Base-by-base conservation (phyloP, 2,113 vertebrate genomes). In the Loxodonta africana region DNA sequence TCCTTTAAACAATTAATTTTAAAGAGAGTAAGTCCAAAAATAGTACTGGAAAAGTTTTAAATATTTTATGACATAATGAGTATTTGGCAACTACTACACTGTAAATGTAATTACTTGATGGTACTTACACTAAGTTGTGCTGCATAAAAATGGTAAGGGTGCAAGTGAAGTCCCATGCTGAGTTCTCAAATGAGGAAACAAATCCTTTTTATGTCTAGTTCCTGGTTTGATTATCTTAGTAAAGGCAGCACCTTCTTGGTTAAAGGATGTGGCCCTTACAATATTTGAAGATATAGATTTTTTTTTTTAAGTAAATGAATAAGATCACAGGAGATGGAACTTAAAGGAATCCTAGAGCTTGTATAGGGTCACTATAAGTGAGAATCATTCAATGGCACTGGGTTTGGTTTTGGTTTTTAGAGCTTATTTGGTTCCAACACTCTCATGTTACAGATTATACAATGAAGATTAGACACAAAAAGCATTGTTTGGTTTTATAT, bases 251-350 rank as follows among this genome's bases (percentile, higher is more conserved):
- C 3, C 3, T 60, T 5, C 3, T 60, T 95, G 44, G 67, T 63
- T 51, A 62, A 85, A 94, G 82, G 44, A 74, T 83, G 33, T 85
- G 23, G 30, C 30, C 11, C 51, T 77, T 85, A 88, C 18, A 83
- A 46, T 65, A 51, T 86, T 21, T 76, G 46, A 91, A 92, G 84
- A 60, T 60, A 71, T 0, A 83, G 44, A 25, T 83, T 51, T 84
- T 90, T 95, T 95, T 57, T 57, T 57, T 57, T 15, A 57, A 82
- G 44, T 63, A 76, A 86, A 69, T 67, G 77, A 81, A 74, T 80
- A 33, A 63, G 77, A 91, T 65, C 30, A 44, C 14, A 82, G 33
- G 12, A 11, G 26, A 41, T 57, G 25, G 44, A 53, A 73, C 33
- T 37, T 71, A 65, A 62, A 91, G 53, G 74, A 86, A 91, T 63